These are phyloP conservation scores for Alethe castanea DNA, from an alignment of 2,113 vertebrate species.

Conservation along the genomic window DNA sequence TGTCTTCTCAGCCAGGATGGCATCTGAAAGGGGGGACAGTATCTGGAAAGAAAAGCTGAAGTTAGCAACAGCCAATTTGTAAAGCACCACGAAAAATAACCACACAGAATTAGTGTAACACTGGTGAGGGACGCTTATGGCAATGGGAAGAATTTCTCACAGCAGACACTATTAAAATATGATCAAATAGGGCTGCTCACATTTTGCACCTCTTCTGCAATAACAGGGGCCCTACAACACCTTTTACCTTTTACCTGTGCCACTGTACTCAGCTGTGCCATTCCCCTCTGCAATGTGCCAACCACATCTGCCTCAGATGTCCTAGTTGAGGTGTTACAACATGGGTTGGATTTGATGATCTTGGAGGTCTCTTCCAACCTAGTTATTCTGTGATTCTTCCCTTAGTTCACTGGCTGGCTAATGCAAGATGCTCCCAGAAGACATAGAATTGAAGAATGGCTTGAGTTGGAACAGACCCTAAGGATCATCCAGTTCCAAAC, in stretches of 20 bases:
- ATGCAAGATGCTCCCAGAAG: not conserved
- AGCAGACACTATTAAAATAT: not conserved
- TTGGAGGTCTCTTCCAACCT: too few species aligned
- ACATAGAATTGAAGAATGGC: not conserved
- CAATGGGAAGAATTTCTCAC: not conserved
- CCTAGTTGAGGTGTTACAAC: too few species aligned
- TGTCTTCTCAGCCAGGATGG: constrained; percentile 87
- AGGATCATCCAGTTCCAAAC: not conserved
- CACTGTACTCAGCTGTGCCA: not conserved
- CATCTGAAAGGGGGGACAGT: constrained; percentile 87
- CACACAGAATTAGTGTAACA: not conserved
- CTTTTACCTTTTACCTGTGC: not conserved
- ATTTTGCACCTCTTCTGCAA: not conserved
- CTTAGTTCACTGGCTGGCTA: not conserved
- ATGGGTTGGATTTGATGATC: too few species aligned
- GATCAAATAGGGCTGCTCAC: not conserved
- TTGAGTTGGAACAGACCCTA: not conserved
- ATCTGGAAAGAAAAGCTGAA: constrained; percentile 71
- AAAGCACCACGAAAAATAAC: accelerated
- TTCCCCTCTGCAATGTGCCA: not conserved
- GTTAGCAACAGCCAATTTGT: not conserved
- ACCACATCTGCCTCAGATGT: not conserved
- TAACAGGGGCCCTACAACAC: not conserved
- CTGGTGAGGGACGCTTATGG: not conserved
- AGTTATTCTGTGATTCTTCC: not conserved